Evolutionary conservation across 2,797 vertebrate species (phyloP).

Genomic region (Spinus pinus): DNA sequence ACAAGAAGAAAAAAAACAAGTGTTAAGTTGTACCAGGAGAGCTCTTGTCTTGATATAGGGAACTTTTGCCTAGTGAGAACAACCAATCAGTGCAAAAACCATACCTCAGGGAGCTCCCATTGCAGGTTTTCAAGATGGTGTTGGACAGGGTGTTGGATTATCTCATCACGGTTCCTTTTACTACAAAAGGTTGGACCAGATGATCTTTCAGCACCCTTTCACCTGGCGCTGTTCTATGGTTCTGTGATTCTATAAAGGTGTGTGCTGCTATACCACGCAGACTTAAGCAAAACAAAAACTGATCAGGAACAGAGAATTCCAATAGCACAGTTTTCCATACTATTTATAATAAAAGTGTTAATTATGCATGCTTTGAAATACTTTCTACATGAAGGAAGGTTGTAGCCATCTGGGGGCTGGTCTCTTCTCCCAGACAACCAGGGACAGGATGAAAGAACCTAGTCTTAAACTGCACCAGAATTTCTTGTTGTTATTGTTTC

Average conservation of each 20-base stretch:
- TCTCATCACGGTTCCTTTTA: background rate
- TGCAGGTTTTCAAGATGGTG: background rate
- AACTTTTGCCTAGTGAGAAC: background rate
- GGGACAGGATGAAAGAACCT: background rate
- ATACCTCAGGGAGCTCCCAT: background rate
- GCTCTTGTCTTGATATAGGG: background rate
- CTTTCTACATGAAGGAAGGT: background rate
- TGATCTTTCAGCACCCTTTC: background rate
- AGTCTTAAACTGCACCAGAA: background rate
- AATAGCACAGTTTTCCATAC: fast-evolving
- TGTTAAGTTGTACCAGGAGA: background rate
- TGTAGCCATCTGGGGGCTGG: background rate
- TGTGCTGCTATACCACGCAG: background rate
- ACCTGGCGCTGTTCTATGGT: background rate
- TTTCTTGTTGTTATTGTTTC: background rate
- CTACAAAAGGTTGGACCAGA: fast-evolving
- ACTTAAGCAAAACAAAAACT: background rate
- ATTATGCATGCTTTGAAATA: background rate
- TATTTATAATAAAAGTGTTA: background rate
- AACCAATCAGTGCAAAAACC: background rate
- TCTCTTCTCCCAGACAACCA: background rate
- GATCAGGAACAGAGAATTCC: background rate
- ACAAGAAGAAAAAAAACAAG: background rate
- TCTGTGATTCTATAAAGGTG: background rate
- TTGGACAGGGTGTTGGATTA: background rate